phyloP scores from a whole-genome alignment of 2,797 vertebrate genomes.

The Coendou prehensilis region DNA sequence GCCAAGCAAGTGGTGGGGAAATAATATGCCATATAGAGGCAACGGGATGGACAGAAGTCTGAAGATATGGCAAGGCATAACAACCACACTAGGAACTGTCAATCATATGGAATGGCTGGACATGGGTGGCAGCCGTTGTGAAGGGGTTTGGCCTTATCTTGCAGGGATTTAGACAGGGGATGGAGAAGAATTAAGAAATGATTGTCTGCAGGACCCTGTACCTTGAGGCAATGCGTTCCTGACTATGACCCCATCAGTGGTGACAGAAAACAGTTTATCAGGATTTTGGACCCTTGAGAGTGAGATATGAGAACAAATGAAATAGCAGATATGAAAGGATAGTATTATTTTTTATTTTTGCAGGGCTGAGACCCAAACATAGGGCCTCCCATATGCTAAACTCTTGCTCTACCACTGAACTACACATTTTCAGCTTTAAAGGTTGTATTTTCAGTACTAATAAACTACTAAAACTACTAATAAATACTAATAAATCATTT shows the following conservation, averaged over 20 bases:
- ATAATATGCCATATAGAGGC: background rate
- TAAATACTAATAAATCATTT: background rate
- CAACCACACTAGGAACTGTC: background rate
- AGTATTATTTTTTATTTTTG: background rate
- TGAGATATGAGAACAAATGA: background rate
- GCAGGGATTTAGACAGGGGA: background rate
- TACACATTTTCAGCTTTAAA: background rate
- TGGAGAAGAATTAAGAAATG: background rate
- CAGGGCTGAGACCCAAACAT: background rate
- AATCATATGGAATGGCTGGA: background rate
- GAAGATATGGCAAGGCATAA: background rate
- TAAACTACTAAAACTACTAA: background rate
- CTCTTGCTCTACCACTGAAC: background rate
- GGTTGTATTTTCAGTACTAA: background rate
- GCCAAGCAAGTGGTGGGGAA: background rate
- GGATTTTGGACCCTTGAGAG: background rate
- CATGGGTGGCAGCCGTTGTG: background rate
- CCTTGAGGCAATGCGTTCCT: background rate
- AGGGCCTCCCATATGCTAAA: background rate
- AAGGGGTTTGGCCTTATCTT: background rate
- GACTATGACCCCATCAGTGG: background rate
- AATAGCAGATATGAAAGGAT: background rate
- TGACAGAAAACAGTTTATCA: background rate
- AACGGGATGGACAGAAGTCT: background rate
- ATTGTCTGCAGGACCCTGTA: background rate